Conservation (phyloP, 2,797 vertebrate genomes). For the Chelidonichthys spinosus region DNA sequence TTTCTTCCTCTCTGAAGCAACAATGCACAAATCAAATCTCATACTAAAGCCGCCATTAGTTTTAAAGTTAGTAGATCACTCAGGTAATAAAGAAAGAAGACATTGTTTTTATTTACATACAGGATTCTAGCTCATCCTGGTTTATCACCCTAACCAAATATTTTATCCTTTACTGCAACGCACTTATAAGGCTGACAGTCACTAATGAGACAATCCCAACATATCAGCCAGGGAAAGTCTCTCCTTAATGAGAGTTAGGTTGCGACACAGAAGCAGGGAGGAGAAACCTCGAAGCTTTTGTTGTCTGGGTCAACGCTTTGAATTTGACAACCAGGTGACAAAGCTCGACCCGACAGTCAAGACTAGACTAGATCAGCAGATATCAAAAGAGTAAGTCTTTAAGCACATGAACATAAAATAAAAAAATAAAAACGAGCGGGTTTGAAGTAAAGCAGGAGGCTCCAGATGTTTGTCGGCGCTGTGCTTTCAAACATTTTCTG, state of each 20-base stretch:
- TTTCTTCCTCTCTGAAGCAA: slow-evolving; percentile 11
- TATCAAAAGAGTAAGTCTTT: not conserved
- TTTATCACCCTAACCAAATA: not conserved
- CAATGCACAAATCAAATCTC: not conserved
- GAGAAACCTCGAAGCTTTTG: slow-evolving; percentile 4
- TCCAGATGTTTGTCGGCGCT: not conserved
- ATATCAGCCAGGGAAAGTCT: slow-evolving; percentile 27
- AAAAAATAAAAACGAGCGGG: too few species aligned
- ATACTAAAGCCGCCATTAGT: not conserved
- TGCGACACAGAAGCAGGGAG: slow-evolving; percentile 16
- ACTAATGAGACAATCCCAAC: slow-evolving; percentile 41
- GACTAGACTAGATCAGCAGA: slow-evolving; percentile 17
- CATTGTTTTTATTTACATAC: not conserved
- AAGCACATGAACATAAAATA: too few species aligned
- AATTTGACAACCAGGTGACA: not conserved
- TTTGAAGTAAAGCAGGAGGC: not conserved
- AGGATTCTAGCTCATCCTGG: slow-evolving; percentile 5
- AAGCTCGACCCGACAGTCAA: slow-evolving; percentile 25
- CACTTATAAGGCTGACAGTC: not conserved
- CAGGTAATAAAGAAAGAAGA: too few species aligned
- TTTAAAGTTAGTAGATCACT: not conserved
- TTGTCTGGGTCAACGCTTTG: not conserved
- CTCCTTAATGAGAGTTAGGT: slow-evolving; percentile 15
- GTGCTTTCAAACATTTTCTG: slow-evolving; percentile 1
- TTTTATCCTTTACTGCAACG: not conserved